Evolutionary conservation across 2,113 vertebrate genomes (phyloP).

Genomic region (Vicugna pacos): DNA sequence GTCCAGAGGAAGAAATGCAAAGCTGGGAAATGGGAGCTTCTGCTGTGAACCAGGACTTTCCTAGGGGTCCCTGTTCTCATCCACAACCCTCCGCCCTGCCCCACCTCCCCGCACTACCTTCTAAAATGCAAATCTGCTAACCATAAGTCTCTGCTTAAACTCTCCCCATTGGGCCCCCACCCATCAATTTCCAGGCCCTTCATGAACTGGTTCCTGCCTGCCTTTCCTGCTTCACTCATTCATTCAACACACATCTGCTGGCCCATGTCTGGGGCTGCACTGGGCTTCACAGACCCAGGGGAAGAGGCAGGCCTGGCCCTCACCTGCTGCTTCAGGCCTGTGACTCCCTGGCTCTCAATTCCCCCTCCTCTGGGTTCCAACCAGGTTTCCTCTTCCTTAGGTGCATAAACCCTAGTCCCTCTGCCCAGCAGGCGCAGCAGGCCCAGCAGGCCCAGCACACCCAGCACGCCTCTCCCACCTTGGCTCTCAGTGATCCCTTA

Average conservation of each 20-base stretch:
- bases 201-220: neutral
- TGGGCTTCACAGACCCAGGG: neutral
- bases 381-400: neutral
- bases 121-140: neutral
- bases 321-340: too few species aligned
- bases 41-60: neutral
- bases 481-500: neutral
- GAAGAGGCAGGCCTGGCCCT: neutral
- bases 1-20: neutral
- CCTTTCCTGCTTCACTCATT: neutral
- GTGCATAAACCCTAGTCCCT: neutral
- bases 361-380: neutral
- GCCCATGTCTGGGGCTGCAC: neutral
- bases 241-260: neutral
- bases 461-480: neutral
- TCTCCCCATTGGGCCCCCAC: too few species aligned
- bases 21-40: neutral
- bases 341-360: neutral
- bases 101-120: neutral
- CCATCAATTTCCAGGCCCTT: neutral
- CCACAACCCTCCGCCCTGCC: neutral
- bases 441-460: neutral
- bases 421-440: neutral
- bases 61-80: neutral
- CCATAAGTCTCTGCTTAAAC: neutral